These are phyloP conservation scores for Morone chrysops DNA, from an alignment of 2,113 vertebrate genomes.

Conservation along the genomic window DNA sequence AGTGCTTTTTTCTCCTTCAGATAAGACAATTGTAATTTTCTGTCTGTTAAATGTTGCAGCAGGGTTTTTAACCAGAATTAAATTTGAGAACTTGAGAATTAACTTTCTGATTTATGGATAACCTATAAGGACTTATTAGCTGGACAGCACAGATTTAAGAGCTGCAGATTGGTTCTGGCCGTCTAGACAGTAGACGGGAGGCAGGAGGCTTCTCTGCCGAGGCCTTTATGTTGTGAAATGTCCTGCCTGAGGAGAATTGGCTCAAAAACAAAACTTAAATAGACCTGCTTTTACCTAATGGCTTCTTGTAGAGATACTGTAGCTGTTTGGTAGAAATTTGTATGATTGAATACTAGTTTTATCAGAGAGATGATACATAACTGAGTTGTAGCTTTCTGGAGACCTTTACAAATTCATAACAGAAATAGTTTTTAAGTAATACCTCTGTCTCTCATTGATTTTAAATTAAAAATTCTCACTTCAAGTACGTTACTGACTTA, in stretches of 20 bases:
- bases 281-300: conserved; percentile 57
- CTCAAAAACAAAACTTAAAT: conserved; percentile 51
- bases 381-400: neutral
- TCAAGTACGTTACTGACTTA: too few species aligned
- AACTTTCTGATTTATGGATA: conserved; percentile 61
- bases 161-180: conserved; percentile 51
- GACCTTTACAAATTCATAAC: neutral
- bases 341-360: neutral
- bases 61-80: conserved; percentile 45
- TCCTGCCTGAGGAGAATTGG: conserved; percentile 46
- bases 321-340: neutral
- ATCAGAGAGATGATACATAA: neutral
- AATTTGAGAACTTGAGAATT: conserved; percentile 61
- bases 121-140: conserved; percentile 60
- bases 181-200: conserved; percentile 61
- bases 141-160: conserved; percentile 55
- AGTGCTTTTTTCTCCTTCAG: neutral
- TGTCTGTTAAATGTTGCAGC: conserved; percentile 25
- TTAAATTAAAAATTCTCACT: neutral
- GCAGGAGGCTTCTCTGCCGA: conserved; percentile 30
- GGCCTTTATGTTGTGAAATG: conserved; percentile 47
- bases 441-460: neutral
- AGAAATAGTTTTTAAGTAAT: neutral
- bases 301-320: conserved; percentile 17
- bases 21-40: conserved; percentile 35